phyloP scores from a whole-genome alignment of 2,113 vertebrate species.

The Ursus arctos region DNA sequence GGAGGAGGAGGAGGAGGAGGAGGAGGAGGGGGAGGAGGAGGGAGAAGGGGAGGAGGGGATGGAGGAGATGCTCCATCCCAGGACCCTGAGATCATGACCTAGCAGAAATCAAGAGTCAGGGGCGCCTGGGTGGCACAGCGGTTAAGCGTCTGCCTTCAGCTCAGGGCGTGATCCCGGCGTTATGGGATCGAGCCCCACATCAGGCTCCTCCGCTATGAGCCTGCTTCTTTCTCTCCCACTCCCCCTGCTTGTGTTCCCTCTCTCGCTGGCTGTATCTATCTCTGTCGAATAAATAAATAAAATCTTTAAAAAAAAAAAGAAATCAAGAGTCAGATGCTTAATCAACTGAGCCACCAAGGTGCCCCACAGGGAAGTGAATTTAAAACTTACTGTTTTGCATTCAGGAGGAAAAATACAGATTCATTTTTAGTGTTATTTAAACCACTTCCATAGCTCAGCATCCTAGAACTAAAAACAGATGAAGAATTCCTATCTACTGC shows the following conservation, averaged over 20 bases:
- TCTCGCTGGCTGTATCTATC: too few species aligned
- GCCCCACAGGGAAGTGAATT: not conserved
- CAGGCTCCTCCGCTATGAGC: too few species aligned
- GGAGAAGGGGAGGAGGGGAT: not conserved
- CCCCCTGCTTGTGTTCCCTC: too few species aligned
- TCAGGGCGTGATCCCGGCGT: too few species aligned
- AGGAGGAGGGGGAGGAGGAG: fast-evolving
- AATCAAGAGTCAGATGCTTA: not conserved
- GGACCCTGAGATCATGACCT: not conserved
- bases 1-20: not conserved
- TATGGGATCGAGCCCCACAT: too few species aligned
- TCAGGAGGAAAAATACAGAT: constrained; percentile 30
- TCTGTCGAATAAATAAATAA: too few species aligned
- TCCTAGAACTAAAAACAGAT: constrained; percentile 65
- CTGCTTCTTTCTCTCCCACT: too few species aligned
- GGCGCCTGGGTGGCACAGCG: too few species aligned
- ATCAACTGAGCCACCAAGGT: not conserved
- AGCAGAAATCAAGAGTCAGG: not conserved
- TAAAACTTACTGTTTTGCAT: constrained; percentile 49
- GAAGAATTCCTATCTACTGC: not conserved
- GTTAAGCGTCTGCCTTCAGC: too few species aligned
- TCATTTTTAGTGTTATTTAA: constrained; percentile 58
- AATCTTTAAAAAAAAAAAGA: not conserved
- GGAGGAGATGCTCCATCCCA: not conserved
- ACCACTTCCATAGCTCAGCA: constrained; percentile 38